Evolutionary conservation across 2,888 invertebrate genomes (phyloP).

Genomic region (Branchinecta sandiegonensis): DNA sequence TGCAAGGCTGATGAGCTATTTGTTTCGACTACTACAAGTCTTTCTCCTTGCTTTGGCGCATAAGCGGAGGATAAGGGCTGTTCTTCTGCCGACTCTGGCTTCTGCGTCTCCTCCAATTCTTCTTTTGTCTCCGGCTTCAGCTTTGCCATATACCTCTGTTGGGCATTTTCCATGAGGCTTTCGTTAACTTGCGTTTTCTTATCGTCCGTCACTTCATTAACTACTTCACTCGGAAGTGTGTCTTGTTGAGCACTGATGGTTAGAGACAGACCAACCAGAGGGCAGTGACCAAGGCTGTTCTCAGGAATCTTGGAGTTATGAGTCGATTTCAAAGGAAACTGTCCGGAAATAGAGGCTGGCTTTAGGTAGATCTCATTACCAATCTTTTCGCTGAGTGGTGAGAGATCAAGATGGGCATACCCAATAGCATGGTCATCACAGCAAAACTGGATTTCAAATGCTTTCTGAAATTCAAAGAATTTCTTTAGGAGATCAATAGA

Average conservation of each 20-base stretch:
- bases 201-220: too few species aligned
- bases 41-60: too few species aligned
- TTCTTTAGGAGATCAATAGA: background rate
- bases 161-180: too few species aligned
- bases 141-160: too few species aligned
- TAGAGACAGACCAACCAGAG: background rate
- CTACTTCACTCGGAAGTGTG: too few species aligned
- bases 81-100: too few species aligned
- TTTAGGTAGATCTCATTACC: conserved; percentile 3
- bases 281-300: background rate
- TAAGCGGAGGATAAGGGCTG: too few species aligned
- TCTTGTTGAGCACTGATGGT: background rate
- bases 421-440: conserved; percentile 1
- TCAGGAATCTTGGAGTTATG: background rate
- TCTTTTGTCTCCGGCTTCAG: too few species aligned
- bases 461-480: background rate
- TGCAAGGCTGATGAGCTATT: background rate
- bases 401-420: background rate
- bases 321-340: background rate
- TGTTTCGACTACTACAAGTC: too few species aligned
- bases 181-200: too few species aligned
- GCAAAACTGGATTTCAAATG: conserved; percentile 2
- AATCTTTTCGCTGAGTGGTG: background rate
- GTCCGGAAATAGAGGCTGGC: conserved; percentile 10
- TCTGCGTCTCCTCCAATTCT: too few species aligned